Base-by-base conservation (phyloP, 2,113 vertebrate species). In the Camelus dromedarius region DNA sequence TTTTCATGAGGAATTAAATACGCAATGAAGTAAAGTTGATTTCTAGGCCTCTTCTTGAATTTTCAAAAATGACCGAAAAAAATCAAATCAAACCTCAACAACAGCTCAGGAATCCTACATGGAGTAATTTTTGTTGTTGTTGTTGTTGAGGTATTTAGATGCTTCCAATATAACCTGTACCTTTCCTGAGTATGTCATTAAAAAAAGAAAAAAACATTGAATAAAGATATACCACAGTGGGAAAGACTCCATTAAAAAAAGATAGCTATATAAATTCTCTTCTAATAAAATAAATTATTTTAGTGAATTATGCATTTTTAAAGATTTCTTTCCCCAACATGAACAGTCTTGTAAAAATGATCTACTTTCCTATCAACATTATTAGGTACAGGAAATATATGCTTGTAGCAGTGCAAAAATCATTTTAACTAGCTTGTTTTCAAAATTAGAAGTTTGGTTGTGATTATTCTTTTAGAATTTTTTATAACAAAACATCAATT, bases 321-420 rank as follows among this genome's bases (percentile, higher is more conserved):
- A 97, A 62, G 15, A 50, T 89, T 76, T 58, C 20, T 2, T 0
- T 96, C 4, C 2, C 11, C 50, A 94, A 93, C 18, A 42, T 26
- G 52, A 95, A 75, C 90, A 94, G 70, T 92, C n/a, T 91, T 97
- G 90, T 98, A 96, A 98, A 98, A 97, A 95, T 95, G 28, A 97
- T 97, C 72, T 87, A 79, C 96, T 98, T 98, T 96, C 93, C 95
- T 93, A 97, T 86, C 93, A 97, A 97, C 62, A 85, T 89, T 69
- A 66, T 89, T 98, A 97, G 0, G 0, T 22, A 73, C 48, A 80
- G 48, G 84, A 94, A 97, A 83, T 79, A 75, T 62, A 77, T 75
- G 54, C 93, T 76, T 90, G 28, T n/a, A 42, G 67, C 38, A 91
- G n/a, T 70, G 35, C 4, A 85, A 82, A 93, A 75, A 72, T 81